Percentiles rank a stretch among this genome's conserved stretches.
Conservation (phyloP, 2,888 invertebrate species). For the Apotomis betuletana region DNA sequence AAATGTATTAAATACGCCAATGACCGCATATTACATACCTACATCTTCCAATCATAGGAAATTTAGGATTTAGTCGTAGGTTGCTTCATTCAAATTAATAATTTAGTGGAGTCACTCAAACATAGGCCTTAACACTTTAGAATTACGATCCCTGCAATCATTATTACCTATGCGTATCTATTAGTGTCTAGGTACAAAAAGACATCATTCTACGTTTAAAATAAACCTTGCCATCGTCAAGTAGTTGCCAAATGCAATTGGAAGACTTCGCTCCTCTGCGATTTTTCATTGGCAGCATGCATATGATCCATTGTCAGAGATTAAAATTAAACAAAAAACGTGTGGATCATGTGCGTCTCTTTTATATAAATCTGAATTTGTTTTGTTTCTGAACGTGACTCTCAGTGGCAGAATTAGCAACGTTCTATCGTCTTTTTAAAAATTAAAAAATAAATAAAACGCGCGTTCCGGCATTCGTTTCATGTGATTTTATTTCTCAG, state of each 20-base stretch:
- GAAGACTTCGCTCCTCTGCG: conserved; percentile 23
- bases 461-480: neutral
- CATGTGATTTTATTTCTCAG: neutral
- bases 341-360: neutral
- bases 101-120: neutral
- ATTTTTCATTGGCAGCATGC: conserved; percentile 11
- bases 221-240: conserved; percentile 27
- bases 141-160: neutral
- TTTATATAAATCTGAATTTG: neutral
- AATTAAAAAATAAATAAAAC: neutral
- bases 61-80: neutral
- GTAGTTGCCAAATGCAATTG: conserved; percentile 39
- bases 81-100: neutral
- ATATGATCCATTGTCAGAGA: conserved; percentile 1
- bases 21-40: neutral
- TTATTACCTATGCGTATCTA: neutral
- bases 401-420: neutral
- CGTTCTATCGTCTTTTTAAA: neutral
- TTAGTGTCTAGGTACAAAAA: conserved; percentile 7
- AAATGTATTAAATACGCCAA: neutral
- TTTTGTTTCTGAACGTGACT: neutral
- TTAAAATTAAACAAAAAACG: neutral
- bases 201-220: conserved; percentile 22
- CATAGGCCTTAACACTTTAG: neutral
- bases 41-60: neutral